Conservation (phyloP, 2,888 invertebrate genomes). For the Synergus japonicus region DNA sequence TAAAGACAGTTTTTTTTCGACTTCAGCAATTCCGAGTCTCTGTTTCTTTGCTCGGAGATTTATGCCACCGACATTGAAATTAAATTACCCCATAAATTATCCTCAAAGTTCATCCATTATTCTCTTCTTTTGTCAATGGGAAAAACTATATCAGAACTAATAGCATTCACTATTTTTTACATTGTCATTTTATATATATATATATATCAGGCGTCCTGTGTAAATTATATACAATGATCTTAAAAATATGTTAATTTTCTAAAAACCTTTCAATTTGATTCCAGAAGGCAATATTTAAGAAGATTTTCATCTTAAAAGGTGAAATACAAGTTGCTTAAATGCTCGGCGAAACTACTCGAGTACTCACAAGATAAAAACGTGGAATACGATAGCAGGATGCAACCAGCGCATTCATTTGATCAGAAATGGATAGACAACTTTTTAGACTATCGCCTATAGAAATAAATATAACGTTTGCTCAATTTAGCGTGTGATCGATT, state of each 20-base stretch:
- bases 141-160: background rate
- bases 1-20: constrained; percentile 8
- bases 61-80: constrained; percentile 64
- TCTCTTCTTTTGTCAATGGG: background rate
- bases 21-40: constrained; percentile 45
- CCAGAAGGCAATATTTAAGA: background rate
- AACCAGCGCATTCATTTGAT: constrained; percentile 54
- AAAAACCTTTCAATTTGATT: background rate
- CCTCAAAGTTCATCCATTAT: background rate
- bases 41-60: constrained; percentile 60
- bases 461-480: constrained; percentile 64
- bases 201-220: background rate
- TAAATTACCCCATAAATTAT: constrained; percentile 66
- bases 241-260: too few species aligned
- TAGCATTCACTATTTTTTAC: background rate
- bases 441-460: constrained; percentile 62
- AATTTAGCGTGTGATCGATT: constrained; percentile 59
- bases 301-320: background rate
- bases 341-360: constrained; percentile 11
- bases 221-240: background rate
- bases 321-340: background rate
- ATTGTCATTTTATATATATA: too few species aligned
- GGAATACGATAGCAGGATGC: constrained; percentile 61
- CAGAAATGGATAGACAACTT: constrained; percentile 63
- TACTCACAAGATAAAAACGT: constrained; percentile 3